phyloP scores from a whole-genome alignment of 2,113 vertebrate species.

The Gymnocephalus cernua region DNA sequence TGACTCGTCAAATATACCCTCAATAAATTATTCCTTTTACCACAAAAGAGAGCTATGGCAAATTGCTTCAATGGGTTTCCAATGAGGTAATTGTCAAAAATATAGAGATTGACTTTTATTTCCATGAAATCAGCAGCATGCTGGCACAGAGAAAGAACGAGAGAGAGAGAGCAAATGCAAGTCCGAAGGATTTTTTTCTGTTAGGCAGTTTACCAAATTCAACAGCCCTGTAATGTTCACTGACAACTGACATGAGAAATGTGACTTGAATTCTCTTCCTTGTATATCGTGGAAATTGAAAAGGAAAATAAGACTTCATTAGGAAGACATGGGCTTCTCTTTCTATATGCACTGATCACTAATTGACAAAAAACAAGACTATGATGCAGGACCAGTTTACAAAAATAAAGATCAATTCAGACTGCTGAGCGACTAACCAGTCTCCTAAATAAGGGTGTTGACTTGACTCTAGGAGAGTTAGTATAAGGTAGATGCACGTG shows the following conservation, averaged over 20 bases:
- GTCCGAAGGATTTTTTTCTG: constrained; percentile 47
- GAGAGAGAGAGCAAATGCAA: constrained; percentile 15
- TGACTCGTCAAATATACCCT: constrained; percentile 72
- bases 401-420: not conserved
- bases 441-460: not conserved
- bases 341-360: not conserved
- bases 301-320: constrained; percentile 10
- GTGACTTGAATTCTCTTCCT: constrained; percentile 59
- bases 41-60: constrained; percentile 76
- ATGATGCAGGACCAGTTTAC: not conserved
- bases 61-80: constrained; percentile 83
- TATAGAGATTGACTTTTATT: constrained; percentile 78
- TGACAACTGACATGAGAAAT: constrained; percentile 41
- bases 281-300: constrained; percentile 22
- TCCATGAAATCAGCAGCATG: constrained; percentile 77
- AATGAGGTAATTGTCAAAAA: constrained; percentile 81
- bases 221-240: constrained; percentile 54
- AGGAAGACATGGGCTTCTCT: not conserved
- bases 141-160: constrained; percentile 55
- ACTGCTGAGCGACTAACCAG: not conserved
- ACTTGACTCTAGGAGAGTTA: not conserved
- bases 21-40: constrained; percentile 74
- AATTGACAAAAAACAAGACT: not conserved
- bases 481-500: not conserved
- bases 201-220: constrained; percentile 54